phyloP scores from a whole-genome alignment of 2,113 vertebrate species.

The Potamarius usumacintae region DNA sequence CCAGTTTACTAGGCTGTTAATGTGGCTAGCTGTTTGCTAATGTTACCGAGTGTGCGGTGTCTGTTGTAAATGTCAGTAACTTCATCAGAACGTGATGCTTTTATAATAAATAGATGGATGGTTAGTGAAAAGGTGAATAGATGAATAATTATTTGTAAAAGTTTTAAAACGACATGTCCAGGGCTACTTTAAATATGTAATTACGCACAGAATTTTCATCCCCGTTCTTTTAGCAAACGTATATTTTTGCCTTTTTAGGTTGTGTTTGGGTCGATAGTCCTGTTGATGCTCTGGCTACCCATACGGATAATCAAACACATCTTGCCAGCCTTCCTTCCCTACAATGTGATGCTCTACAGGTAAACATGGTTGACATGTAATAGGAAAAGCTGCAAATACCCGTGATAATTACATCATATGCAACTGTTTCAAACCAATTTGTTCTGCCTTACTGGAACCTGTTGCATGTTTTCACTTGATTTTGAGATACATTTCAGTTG shows the following conservation, averaged over 20 bases:
- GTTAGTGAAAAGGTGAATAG: too few relatives aligned
- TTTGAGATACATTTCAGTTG: not conserved
- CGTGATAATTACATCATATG: not conserved
- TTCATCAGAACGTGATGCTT: not conserved
- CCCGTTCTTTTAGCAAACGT: not conserved
- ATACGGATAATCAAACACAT: conserved; percentile 91
- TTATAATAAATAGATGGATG: not conserved
- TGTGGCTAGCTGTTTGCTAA: not conserved
- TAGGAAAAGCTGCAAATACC: not conserved
- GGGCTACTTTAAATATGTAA: not conserved
- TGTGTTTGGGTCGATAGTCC: conserved; percentile 95
- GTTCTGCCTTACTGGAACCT: not conserved
- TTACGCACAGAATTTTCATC: not conserved
- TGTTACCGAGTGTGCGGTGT: not conserved
- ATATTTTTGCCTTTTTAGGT: conserved; percentile 72
- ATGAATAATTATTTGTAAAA: not conserved
- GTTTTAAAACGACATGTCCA: not conserved
- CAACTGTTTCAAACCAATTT: not conserved
- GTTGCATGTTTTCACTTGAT: not conserved
- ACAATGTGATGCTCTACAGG: conserved; percentile 99
- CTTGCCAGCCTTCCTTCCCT: conserved; percentile 89
- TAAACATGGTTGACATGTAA: conserved; percentile 57
- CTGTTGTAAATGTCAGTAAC: not conserved
- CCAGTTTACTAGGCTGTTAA: not conserved
- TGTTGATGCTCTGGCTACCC: conserved; percentile 97